phyloP scores from a whole-genome alignment of 2,888 invertebrate species.

The Mesorhabditis belari region DNA sequence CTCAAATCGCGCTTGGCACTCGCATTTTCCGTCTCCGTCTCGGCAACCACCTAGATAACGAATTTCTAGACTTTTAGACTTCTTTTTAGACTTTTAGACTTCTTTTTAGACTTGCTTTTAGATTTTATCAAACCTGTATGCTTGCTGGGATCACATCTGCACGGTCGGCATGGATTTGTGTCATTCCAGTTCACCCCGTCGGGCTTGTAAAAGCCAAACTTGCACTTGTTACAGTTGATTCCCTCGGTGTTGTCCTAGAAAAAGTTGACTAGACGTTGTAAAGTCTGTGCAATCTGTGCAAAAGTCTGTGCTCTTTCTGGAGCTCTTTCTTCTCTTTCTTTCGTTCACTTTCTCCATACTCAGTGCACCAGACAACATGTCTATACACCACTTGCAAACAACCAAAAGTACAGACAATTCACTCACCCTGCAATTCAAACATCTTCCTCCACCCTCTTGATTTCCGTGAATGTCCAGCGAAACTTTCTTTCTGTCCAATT shows the following conservation, averaged over 20 bases:
- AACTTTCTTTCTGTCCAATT: slow-evolving; percentile 66
- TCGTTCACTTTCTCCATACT: too few species aligned
- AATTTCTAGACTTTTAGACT: too few species aligned
- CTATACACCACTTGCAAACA: neutral
- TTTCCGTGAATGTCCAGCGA: slow-evolving; percentile 85
- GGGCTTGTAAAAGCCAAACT: slow-evolving; percentile 77
- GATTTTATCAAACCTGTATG: too few species aligned
- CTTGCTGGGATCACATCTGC: slow-evolving; percentile 74
- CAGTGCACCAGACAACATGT: too few species aligned
- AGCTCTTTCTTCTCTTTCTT: neutral
- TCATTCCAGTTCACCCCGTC: slow-evolving; percentile 72
- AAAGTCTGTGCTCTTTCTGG: neutral
- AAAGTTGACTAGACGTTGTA: too few species aligned
- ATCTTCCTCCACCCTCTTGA: slow-evolving; percentile 91
- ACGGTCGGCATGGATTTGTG: slow-evolving; percentile 81
- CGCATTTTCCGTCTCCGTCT: slow-evolving; percentile 80
- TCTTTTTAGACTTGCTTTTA: too few species aligned
- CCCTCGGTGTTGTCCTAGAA: slow-evolving; percentile 90
- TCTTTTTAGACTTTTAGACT: too few species aligned
- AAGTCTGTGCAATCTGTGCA: neutral
- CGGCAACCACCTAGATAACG: slow-evolving; percentile 91
- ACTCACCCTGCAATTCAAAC: slow-evolving; percentile 80
- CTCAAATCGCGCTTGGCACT: slow-evolving; percentile 76
- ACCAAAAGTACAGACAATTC: neutral
- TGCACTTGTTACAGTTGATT: slow-evolving; percentile 86